Base-by-base conservation (phyloP, 2,797 vertebrate genomes). In the Todus mexicanus region DNA sequence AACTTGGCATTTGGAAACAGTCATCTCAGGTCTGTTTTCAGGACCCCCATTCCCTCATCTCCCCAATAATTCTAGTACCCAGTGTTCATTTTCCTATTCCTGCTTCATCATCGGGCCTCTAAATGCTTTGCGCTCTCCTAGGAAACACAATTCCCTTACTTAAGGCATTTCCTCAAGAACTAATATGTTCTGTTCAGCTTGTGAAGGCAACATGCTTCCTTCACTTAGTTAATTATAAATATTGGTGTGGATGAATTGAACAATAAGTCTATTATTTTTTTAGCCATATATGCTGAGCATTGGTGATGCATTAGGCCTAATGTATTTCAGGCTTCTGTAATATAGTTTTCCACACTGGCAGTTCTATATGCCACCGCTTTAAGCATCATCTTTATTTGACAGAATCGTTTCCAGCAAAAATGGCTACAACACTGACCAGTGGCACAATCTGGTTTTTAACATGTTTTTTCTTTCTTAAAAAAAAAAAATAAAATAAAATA, bases 91-190 rank as follows among this genome's bases (percentile, higher is more conserved):
- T 85, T 77, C 54, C 31, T 59, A 4, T 79, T 69, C 31, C 21
- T 63, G n/a, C 75, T 79, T 79, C 12, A 8, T 80, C 0, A 0
- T 71, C 13, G 40, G 37, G 38, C 69, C 31, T 85, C 70, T 65
- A 53, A 87, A 71, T 1, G 3, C 42, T 54, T 53, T 35, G 8
- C 50, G n/a, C 0, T 0, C 81, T 82, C n/a, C 59, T 76, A 31
- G 51, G 47, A 65, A 88, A 65, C 22, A 15, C 50, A 65, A 66
- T 75, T 88, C 15, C 37, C 68, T 69, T 79, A 23, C 33, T 33
- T 48, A 40, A 73, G 51, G 71, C 35, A 26, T 89, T 90, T 82
- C 56, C 45, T n/a, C 2, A 9, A 45, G 31, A 77, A 50, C 20
- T 35, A 16, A 5, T 22, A 20, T n/a, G 19, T 64, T 88, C 22